These are phyloP conservation scores for Homarus gammarus DNA, from an alignment of 2,888 invertebrate genomes.

Conservation along the genomic window DNA sequence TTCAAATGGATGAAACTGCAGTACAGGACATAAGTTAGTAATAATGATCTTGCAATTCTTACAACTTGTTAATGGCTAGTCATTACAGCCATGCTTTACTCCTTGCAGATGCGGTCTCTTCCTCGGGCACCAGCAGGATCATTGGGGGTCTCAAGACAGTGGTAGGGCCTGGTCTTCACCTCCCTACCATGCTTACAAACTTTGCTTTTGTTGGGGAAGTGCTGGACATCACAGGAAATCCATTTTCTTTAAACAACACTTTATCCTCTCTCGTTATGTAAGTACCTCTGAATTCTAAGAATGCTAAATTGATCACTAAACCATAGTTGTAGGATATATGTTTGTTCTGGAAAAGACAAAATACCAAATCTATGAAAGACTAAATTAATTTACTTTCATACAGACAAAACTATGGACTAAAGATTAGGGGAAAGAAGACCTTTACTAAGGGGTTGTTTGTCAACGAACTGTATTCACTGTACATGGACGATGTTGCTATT, in stretches of 20 bases:
- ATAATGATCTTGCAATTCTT: too few relatives aligned
- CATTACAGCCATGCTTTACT: too few relatives aligned
- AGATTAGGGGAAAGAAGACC: constrained; percentile 30
- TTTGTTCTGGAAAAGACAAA: too few relatives aligned
- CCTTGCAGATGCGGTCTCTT: constrained; percentile 17
- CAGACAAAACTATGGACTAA: neutral
- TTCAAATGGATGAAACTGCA: too few relatives aligned
- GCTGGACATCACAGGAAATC: neutral
- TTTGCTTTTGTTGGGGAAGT: neutral
- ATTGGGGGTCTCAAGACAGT: constrained; percentile 21
- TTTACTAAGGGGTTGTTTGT: neutral
- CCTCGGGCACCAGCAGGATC: neutral
- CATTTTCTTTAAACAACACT: neutral
- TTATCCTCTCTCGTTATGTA: neutral
- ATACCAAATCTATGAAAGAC: too few relatives aligned
- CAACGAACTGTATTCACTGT: neutral
- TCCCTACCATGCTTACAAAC: neutral
- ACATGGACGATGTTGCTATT: constrained; percentile 31
- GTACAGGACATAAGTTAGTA: too few relatives aligned
- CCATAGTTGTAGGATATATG: too few relatives aligned
- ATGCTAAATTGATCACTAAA: too few relatives aligned
- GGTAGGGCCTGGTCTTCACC: neutral
- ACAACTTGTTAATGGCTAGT: too few relatives aligned
- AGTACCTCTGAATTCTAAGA: neutral
- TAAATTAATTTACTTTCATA: neutral